Conservation (phyloP, 2,888 invertebrate genomes). For the Eristalinus sepulchralis region DNA sequence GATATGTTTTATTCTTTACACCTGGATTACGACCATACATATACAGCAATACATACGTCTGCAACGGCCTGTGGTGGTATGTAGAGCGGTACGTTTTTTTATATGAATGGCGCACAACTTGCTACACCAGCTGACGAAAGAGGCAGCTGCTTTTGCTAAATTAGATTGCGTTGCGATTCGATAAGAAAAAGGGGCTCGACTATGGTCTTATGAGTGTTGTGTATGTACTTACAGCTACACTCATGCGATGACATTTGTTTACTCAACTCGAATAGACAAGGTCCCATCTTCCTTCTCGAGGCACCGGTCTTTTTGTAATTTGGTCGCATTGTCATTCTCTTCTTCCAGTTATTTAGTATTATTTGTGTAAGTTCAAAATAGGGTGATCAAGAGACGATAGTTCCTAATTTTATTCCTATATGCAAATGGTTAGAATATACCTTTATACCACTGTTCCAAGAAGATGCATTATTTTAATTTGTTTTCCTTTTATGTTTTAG, state of each 20-base stretch:
- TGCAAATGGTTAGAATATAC: no score
- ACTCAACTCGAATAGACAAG: background rate
- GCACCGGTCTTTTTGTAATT: background rate
- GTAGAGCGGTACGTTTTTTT: background rate
- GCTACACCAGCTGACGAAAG: background rate
- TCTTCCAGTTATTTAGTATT: background rate
- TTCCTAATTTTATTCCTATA: no score
- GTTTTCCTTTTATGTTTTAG: no score
- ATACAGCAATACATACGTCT: background rate
- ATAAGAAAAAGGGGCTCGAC: conserved; percentile 45
- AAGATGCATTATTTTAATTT: no score
- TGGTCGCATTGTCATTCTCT: background rate
- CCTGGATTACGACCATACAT: background rate
- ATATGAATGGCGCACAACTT: background rate
- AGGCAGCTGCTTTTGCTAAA: background rate
- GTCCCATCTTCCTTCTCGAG: background rate
- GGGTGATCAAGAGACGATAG: background rate
- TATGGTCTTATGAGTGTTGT: background rate
- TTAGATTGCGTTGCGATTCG: conserved; percentile 5
- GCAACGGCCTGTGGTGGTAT: background rate
- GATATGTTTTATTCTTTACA: background rate
- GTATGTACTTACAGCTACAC: background rate
- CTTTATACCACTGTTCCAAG: no score
- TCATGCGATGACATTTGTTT: background rate
- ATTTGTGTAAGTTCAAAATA: background rate